Evolutionary conservation across 1,140 invertebrate species (phyloP), one percentile per base, ranked within the genome.

Genomic region (Magallana angulata): DNA sequence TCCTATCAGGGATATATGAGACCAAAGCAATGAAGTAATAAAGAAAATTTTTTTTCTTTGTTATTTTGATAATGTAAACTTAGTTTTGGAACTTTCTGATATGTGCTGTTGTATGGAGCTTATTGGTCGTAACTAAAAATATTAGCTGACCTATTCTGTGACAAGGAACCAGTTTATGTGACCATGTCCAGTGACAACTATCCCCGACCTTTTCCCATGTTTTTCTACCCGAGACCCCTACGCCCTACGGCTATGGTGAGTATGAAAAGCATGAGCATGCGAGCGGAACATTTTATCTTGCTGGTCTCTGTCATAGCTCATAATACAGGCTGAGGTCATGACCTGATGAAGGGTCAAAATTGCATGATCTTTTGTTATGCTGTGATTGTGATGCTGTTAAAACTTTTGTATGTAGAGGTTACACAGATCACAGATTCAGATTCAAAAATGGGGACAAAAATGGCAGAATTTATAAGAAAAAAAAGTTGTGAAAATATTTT

Each of bases 151-250:
- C 5, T 48, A 76, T 76, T 18, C 36, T 48, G 2, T 48, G 36
- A 48, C 36, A 48, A 30, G 11, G 68, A 36, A 30, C 8, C 14
- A 30, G 24, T 36, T 3, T 8, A 76, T 12, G 68, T 76, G 24
- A 76, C 68, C 2, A 76, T 76, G 68, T 76, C 68, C 68, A 71
- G 64, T 24, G 64, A 24, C 6, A 71, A 71, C 30, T 76, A 76
- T 76, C 24, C 68, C 68, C 68, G 18, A 7, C 9, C 68, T 12
- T 76, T 89, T 36, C 48, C 81, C 82, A 90, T 90, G 89, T 90
- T 88, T 57, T 89, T 87, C 87, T 88, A 89, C 56, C 85, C 87
- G 5, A 60, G 87, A 80, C 87, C 87, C 30, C 86, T 89, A 36
- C 71, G 88, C 14, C 88, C 88, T 16, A 62, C 62, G 82, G 81